Evolutionary conservation across 2,797 vertebrate species (phyloP).

Genomic region (Syngnathus acus): DNA sequence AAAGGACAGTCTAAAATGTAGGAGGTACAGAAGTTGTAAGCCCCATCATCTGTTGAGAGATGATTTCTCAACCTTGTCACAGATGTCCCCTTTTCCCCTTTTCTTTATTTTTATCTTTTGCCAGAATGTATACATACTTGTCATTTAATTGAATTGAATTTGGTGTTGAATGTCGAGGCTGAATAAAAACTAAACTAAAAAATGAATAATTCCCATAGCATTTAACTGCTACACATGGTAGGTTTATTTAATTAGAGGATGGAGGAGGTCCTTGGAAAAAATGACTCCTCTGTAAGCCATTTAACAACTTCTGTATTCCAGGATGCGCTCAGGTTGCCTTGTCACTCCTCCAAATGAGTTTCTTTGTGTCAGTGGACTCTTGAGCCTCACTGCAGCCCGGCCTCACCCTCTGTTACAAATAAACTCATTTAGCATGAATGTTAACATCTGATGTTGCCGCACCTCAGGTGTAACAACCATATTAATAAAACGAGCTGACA

Average conservation of each 20-base stretch:
- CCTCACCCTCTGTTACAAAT: slow-evolving; percentile 16
- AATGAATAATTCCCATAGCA: neutral
- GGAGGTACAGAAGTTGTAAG: neutral
- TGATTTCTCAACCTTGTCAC: neutral
- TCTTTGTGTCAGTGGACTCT: neutral
- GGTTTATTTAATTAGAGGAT: neutral
- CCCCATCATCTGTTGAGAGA: neutral
- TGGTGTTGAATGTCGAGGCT: neutral
- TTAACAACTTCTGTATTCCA: neutral
- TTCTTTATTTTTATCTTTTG: neutral
- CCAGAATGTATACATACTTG: neutral
- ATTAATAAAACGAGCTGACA: slow-evolving; percentile 36
- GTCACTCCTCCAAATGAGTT: neutral
- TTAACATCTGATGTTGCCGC: slow-evolving; percentile 36
- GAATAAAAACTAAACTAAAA: neutral
- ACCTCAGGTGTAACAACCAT: slow-evolving; percentile 38
- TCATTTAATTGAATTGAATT: neutral
- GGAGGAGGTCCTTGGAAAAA: neutral
- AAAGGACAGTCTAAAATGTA: neutral
- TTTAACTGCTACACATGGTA: neutral
- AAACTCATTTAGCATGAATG: slow-evolving; percentile 37
- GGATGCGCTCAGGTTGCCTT: neutral
- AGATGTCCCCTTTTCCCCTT: neutral
- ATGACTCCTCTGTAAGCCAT: neutral
- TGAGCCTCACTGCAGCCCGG: neutral